phyloP scores from a whole-genome alignment of 2,888 invertebrate species.

The Scelioninae gen. 2 region DNA sequence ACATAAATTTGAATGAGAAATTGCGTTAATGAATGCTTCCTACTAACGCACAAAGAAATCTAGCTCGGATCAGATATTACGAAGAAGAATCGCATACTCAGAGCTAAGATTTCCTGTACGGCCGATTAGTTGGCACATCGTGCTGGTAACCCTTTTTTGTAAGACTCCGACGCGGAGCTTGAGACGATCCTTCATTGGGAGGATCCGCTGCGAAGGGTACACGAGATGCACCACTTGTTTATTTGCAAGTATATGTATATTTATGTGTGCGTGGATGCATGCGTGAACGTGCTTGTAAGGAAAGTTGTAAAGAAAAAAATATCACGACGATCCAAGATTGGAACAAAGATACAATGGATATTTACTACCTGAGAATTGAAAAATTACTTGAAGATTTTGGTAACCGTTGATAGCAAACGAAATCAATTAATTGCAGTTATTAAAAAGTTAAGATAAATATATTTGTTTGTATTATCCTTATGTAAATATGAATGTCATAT shows the following conservation, averaged over 20 bases:
- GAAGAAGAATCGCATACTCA: slow-evolving; percentile 6
- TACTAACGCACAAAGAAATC: slow-evolving; percentile 29
- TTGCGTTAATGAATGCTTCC: slow-evolving; percentile 33
- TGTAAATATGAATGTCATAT: too few relatives aligned
- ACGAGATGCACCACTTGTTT: slow-evolving; percentile 10
- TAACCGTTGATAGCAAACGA: too few relatives aligned
- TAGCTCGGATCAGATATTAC: slow-evolving; percentile 22
- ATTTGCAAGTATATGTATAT: background rate
- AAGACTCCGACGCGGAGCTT: background rate
- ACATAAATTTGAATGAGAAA: slow-evolving; percentile 36
- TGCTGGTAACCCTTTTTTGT: slow-evolving; percentile 13
- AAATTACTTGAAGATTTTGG: too few relatives aligned
- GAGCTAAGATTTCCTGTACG: slow-evolving; percentile 25
- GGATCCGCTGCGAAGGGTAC: background rate
- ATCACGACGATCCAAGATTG: background rate
- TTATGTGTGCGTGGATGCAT: background rate
- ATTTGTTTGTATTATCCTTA: too few relatives aligned
- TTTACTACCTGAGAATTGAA: too few relatives aligned
- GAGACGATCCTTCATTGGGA: slow-evolving; percentile 13
- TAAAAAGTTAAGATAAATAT: too few relatives aligned
- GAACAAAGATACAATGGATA: background rate
- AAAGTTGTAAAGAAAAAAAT: slow-evolving; percentile 19
- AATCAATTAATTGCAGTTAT: too few relatives aligned
- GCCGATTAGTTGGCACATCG: slow-evolving; percentile 9
- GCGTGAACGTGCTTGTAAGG: background rate